These are phyloP conservation scores for Mesocricetus auratus DNA, from an alignment of 2,113 vertebrate genomes.

Conservation along the genomic window DNA sequence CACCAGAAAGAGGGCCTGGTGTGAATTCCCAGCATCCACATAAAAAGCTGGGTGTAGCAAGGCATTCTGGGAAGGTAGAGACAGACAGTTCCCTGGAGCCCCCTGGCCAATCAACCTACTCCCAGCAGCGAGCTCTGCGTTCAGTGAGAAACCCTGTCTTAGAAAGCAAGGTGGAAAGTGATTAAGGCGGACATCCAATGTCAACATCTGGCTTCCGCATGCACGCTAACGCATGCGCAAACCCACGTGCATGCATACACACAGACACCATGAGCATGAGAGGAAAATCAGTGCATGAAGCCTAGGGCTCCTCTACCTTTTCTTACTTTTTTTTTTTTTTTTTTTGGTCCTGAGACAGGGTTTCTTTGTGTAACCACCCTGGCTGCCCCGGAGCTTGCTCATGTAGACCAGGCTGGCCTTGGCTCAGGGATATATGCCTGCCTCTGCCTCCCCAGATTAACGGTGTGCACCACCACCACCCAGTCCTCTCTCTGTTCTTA, in stretches of 20 bases:
- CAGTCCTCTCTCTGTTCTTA: not conserved
- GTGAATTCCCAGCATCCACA: not conserved
- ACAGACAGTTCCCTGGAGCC: not conserved
- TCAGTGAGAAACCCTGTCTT: not conserved
- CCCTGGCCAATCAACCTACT: not conserved
- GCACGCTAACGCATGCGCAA: not conserved
- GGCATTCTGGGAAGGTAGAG: not conserved
- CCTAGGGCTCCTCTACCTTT: not conserved
- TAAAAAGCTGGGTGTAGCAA: not conserved
- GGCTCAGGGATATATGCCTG: no score
- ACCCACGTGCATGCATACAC: not conserved
- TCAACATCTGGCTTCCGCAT: not conserved
- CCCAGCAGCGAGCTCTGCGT: not conserved
- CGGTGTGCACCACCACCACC: no score
- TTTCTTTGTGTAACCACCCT: no score
- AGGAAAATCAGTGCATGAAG: not conserved
- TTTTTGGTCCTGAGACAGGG: no score
- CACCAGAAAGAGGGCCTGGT: no score
- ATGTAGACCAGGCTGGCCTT: no score
- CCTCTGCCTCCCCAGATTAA: no score
- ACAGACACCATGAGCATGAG: not conserved
- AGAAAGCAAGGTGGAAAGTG: not conserved
- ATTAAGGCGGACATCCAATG: not conserved
- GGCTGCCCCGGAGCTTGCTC: no score
- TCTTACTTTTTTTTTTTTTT: no score